phyloP scores from a whole-genome alignment of 2,113 vertebrate genomes.

The Nothocercus julius region DNA sequence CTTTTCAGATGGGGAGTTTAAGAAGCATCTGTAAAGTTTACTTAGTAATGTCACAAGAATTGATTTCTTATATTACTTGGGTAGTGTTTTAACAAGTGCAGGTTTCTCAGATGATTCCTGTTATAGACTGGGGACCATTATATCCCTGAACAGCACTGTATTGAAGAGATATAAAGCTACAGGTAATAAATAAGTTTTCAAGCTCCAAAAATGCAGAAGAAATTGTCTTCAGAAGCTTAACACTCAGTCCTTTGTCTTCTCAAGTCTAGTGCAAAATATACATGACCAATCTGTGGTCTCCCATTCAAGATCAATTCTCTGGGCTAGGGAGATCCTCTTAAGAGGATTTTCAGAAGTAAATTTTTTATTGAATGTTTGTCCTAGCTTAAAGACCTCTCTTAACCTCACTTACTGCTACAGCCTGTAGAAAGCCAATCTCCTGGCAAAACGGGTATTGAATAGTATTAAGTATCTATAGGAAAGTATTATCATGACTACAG shows the following conservation, averaged over 20 bases:
- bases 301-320: not conserved
- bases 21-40: not conserved
- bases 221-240: not conserved
- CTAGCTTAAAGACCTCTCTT: not conserved
- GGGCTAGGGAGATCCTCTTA: not conserved
- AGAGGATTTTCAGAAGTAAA: slow-evolving; percentile 2
- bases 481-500: not conserved
- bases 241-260: not conserved
- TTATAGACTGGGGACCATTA: not conserved
- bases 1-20: not conserved
- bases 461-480: not conserved
- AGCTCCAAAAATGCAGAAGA: not conserved
- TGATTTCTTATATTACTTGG: not conserved
- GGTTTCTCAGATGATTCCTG: not conserved
- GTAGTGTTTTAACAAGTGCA: not conserved
- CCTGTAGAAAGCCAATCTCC: not conserved
- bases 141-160: not conserved
- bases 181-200: not conserved
- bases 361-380: not conserved
- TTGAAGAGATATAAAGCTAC: not conserved
- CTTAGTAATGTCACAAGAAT: not conserved
- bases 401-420: not conserved
- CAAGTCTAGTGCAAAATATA: not conserved
- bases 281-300: not conserved
- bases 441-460: not conserved